phyloP scores from a whole-genome alignment of 2,113 vertebrate genomes.

The Coreoperca whiteheadi region DNA sequence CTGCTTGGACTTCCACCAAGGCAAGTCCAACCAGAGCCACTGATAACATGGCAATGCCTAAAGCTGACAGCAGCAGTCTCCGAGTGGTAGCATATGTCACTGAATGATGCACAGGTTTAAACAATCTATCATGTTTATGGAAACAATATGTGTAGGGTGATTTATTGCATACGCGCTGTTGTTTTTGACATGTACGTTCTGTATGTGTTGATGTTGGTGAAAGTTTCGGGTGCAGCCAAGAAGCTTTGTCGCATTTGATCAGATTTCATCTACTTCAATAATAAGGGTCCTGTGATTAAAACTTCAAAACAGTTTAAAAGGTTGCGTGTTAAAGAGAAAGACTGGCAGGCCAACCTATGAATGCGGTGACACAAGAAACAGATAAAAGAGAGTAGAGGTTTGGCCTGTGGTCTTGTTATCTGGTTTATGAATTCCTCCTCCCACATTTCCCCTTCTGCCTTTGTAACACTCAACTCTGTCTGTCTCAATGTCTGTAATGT shows the following conservation, averaged over 20 bases:
- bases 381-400: conserved; percentile 38
- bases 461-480: conserved; percentile 32
- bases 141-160: conserved; percentile 21
- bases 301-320: not conserved
- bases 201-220: not conserved
- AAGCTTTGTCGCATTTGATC: not conserved
- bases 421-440: conserved; percentile 50
- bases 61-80: conserved; percentile 51
- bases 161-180: not conserved
- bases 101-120: conserved; percentile 23
- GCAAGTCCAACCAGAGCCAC: conserved; percentile 60
- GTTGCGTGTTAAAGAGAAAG: not conserved
- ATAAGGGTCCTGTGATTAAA: not conserved
- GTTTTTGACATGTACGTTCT: not conserved
- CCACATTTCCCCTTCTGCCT: conserved; percentile 35
- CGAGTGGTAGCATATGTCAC: conserved; percentile 20
- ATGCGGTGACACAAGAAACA: conserved; percentile 30
- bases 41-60: conserved; percentile 60
- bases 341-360: not conserved
- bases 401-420: conserved; percentile 46
- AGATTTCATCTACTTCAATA: not conserved
- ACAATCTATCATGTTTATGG: conserved; percentile 11
- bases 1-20: conserved; percentile 69
- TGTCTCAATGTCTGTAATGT: not conserved
- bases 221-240: not conserved